These are phyloP conservation scores for Agelas oroides DNA, from an alignment of 37 sponge, comb jelly and placozoan species.

Conservation along the genomic window DNA sequence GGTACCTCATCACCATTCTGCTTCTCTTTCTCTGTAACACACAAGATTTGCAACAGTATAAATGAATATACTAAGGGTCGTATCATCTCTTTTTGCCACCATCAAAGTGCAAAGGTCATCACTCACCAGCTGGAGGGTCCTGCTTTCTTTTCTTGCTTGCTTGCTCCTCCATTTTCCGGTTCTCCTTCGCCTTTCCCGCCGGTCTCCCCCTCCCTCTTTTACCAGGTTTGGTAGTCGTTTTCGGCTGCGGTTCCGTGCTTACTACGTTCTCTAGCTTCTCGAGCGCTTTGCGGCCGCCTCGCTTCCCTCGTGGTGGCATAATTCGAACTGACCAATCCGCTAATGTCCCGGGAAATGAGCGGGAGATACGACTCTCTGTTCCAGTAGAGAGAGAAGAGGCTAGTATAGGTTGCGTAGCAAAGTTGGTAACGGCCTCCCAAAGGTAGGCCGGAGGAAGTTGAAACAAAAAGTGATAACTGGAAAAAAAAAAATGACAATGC, in stretches of 20 bases:
- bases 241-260: background rate
- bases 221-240: background rate
- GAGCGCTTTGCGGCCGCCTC: background rate
- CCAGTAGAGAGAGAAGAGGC: no score
- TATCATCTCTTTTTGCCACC: no score
- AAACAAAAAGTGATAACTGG: no score
- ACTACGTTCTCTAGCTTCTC: background rate
- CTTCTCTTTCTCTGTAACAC: background rate
- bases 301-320: slow-evolving; percentile 7
- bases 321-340: no score
- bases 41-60: background rate
- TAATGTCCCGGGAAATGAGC: background rate
- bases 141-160: slow-evolving; percentile 18
- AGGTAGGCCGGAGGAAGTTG: no score
- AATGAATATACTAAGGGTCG: no score
- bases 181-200: no score
- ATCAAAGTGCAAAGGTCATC: background rate
- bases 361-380: background rate
- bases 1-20: background rate
- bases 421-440: no score
- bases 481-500: no score
- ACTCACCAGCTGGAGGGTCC: slow-evolving; percentile 1
- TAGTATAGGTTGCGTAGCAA: no score
- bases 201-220: background rate
- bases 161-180: slow-evolving; percentile 6